Evolutionary conservation across 2,113 vertebrate genomes (phyloP).

Genomic region (Esox niger): DNA sequence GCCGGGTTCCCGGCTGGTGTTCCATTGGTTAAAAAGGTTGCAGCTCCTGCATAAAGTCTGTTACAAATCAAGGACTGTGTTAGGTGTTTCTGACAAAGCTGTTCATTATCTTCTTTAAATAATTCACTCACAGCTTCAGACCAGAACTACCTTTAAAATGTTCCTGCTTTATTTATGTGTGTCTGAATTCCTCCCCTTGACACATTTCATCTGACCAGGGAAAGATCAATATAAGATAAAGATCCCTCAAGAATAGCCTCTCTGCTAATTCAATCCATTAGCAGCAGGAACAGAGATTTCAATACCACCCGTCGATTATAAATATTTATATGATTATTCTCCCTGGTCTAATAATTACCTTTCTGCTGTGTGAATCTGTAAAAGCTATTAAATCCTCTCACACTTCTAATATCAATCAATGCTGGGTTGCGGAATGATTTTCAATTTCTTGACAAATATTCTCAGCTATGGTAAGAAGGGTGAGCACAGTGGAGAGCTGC

Average conservation of each 20-base stretch:
- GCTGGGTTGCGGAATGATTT: background rate
- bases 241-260: slow-evolving; percentile 16
- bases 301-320: slow-evolving; percentile 4
- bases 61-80: background rate
- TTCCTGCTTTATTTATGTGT: slow-evolving; percentile 28
- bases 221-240: slow-evolving; percentile 31
- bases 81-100: slow-evolving; percentile 33
- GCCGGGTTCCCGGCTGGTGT: no score
- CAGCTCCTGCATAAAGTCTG: no score
- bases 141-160: slow-evolving; percentile 31
- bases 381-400: slow-evolving; percentile 6
- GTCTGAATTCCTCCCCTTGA: slow-evolving; percentile 15
- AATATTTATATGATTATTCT: background rate
- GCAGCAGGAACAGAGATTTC: slow-evolving; percentile 13
- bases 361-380: background rate
- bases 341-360: slow-evolving; percentile 8
- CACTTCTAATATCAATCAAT: background rate
- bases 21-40: no score
- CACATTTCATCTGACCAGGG: slow-evolving; percentile 12
- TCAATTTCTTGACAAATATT: background rate
- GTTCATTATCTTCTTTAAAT: slow-evolving; percentile 21
- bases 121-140: slow-evolving; percentile 17
- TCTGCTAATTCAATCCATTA: slow-evolving; percentile 28
- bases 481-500: no score
- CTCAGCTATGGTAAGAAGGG: background rate